A percentile compares a stretch with the other conserved stretches of the same genome.
These are phyloP conservation scores for Machaerirhynchus nigripectus DNA, from an alignment of 2,113 vertebrate genomes.

Conservation along the genomic window DNA sequence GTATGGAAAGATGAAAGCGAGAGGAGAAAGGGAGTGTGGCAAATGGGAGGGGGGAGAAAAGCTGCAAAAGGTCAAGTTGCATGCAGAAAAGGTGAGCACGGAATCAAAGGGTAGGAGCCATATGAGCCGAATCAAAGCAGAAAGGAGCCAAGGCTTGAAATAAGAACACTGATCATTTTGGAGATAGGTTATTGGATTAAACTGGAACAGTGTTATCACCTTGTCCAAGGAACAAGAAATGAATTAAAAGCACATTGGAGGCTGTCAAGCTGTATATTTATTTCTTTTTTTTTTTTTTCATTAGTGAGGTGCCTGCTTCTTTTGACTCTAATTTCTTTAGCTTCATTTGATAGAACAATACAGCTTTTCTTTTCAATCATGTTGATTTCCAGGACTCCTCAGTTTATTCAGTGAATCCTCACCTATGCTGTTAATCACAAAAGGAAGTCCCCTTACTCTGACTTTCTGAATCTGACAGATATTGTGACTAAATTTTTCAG, in stretches of 20 bases:
- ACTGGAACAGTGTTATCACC: constrained; percentile 50
- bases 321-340: constrained; percentile 19
- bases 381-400: neutral
- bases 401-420: neutral
- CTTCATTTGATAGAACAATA: constrained; percentile 23
- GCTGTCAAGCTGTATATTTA: neutral
- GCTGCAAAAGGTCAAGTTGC: constrained; percentile 66
- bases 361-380: neutral
- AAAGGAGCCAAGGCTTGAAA: constrained; percentile 54
- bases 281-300: constrained; percentile 43
- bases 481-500: constrained; percentile 11
- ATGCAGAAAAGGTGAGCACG: constrained; percentile 57
- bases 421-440: neutral
- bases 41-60: constrained; percentile 48
- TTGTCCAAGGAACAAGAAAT: constrained; percentile 52
- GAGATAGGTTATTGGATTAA: constrained; percentile 64
- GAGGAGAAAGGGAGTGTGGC: constrained; percentile 54
- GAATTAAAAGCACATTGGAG: constrained; percentile 26
- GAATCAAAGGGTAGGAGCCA: constrained; percentile 55
- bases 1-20: constrained; percentile 65
- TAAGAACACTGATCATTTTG: constrained; percentile 56
- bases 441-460: neutral
- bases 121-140: constrained; percentile 49
- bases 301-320: constrained; percentile 20
- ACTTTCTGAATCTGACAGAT: neutral